These are phyloP conservation scores for Myzus persicae DNA, from an alignment of 1,140 invertebrate species.

Conservation along the genomic window DNA sequence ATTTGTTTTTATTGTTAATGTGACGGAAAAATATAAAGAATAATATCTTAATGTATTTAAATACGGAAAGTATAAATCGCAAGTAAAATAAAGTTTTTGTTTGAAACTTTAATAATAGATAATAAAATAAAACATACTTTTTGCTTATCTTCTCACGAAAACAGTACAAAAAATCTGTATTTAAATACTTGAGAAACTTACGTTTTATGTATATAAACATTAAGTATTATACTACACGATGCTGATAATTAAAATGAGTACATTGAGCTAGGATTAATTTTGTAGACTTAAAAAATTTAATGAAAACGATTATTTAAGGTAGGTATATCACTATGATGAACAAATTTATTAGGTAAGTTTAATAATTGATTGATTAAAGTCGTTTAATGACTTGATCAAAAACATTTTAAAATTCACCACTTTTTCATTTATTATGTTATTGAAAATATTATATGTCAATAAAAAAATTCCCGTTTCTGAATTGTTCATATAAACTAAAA, in stretches of 20 bases:
- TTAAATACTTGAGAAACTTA: background rate
- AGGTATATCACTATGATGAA: background rate
- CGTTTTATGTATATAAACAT: background rate
- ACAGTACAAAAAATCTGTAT: background rate
- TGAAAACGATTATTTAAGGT: background rate
- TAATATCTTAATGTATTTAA: slow-evolving; percentile 6
- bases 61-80: background rate
- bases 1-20: background rate
- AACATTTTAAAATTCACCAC: background rate
- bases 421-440: background rate
- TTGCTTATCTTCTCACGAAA: background rate
- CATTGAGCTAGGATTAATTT: background rate
- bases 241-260: background rate
- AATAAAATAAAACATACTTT: slow-evolving; percentile 15
- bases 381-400: too few relatives aligned
- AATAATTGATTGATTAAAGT: background rate
- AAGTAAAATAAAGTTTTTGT: slow-evolving; percentile 15
- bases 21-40: background rate
- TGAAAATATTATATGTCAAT: background rate
- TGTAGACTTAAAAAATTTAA: background rate
- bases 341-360: background rate
- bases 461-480: background rate
- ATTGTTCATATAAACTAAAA: too few relatives aligned
- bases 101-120: slow-evolving; percentile 24
- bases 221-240: background rate